These are phyloP conservation scores for Metacarcinus magister DNA, from an alignment of 2,888 invertebrate species.

Conservation along the genomic window DNA sequence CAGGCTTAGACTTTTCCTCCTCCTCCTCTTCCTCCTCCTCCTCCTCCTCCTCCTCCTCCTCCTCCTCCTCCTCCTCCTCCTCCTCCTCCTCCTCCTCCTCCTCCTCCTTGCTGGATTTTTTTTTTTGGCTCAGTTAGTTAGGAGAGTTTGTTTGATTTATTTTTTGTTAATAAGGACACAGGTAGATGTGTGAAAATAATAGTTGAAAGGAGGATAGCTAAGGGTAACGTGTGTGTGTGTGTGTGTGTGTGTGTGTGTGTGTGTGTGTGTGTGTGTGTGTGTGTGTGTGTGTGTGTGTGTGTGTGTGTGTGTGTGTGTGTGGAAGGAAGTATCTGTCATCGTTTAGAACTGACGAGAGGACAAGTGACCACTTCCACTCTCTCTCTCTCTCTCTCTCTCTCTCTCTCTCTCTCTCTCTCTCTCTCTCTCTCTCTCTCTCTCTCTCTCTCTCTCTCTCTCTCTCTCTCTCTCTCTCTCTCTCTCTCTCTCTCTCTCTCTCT, in stretches of 20 bases:
- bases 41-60: background rate
- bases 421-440: constrained; percentile 47
- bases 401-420: constrained; percentile 33
- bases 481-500: constrained; percentile 42
- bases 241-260: too few species aligned
- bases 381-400: constrained; percentile 52
- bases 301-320: background rate
- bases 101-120: background rate
- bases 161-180: background rate
- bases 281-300: constrained; percentile 26
- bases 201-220: too few species aligned
- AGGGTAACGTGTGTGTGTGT: too few species aligned
- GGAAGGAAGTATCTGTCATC: constrained; percentile 41
- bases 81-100: background rate
- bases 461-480: constrained; percentile 39
- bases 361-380: constrained; percentile 8
- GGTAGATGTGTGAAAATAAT: background rate
- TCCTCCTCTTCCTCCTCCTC: background rate
- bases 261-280: background rate
- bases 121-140: background rate
- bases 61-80: background rate
- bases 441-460: constrained; percentile 12
- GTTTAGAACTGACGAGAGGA: constrained; percentile 19
- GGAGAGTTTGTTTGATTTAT: background rate
- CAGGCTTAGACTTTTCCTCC: background rate